These are phyloP conservation scores for Pemphigus obesinymphae DNA, from an alignment of 1,140 invertebrate genomes.

Conservation along the genomic window DNA sequence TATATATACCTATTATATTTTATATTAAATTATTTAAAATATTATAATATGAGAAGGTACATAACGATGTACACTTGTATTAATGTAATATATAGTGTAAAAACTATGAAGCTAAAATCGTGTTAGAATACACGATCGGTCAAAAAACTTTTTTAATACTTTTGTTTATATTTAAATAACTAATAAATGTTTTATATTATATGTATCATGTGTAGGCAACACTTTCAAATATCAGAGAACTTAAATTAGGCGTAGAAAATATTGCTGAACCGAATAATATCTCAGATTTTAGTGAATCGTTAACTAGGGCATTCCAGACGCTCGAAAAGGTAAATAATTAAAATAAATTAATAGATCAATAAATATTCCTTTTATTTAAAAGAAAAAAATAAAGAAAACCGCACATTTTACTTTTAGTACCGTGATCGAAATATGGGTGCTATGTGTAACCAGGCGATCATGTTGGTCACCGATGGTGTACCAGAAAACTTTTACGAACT, in stretches of 20 bases:
- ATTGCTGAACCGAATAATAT: constrained; percentile 76
- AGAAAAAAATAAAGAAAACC: background rate
- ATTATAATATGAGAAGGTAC: too few species aligned
- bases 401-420: constrained; percentile 46
- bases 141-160: too few species aligned
- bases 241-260: constrained; percentile 72
- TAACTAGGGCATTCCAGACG: constrained; percentile 85
- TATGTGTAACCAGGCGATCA: constrained; percentile 88
- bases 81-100: too few species aligned
- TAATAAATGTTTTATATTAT: too few species aligned
- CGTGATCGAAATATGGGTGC: constrained; percentile 51
- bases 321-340: constrained; percentile 57
- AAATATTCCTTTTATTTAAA: background rate
- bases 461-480: constrained; percentile 96
- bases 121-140: too few species aligned
- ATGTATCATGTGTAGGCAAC: constrained; percentile 63
- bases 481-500: constrained; percentile 89
- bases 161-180: too few species aligned
- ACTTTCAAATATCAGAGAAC: constrained; percentile 76
- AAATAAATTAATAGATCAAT: background rate
- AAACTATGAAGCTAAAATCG: too few species aligned
- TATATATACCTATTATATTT: too few species aligned
- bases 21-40: too few species aligned
- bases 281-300: constrained; percentile 88
- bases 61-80: too few species aligned